Evolutionary conservation across 1,140 invertebrate species (phyloP).

Genomic region (Sycophaga agraensis): DNA sequence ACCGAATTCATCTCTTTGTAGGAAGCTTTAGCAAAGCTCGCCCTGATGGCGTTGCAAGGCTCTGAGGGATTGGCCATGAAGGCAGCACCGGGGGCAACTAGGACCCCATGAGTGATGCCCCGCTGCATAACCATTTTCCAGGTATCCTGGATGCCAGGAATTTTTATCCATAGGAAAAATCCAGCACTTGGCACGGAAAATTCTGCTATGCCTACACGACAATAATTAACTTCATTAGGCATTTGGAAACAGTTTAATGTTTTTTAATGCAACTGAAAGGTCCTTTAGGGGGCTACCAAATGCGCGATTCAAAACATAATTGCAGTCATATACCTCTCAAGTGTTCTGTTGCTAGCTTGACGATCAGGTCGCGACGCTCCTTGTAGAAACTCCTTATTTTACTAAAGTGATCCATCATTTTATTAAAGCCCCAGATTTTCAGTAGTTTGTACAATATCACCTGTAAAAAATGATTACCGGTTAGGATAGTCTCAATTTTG

Average conservation of each 20-base stretch:
- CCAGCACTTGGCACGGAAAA: constrained; percentile 70
- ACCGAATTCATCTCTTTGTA: constrained; percentile 65
- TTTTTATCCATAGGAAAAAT: constrained; percentile 78
- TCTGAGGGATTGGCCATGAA: constrained; percentile 64
- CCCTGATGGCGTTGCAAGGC: constrained; percentile 67
- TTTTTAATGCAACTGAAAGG: too few relatives aligned
- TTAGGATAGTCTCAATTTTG: too few relatives aligned
- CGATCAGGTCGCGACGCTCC: constrained; percentile 65
- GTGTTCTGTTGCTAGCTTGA: constrained; percentile 64
- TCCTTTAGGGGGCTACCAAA: too few relatives aligned
- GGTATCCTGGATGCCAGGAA: constrained; percentile 68
- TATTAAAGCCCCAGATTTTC: constrained; percentile 63
- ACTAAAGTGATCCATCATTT: constrained; percentile 64
- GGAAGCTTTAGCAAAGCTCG: constrained; percentile 68
- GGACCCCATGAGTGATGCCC: constrained; percentile 62
- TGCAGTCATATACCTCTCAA: constrained; percentile 60
- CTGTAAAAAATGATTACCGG: constrained; percentile 55
- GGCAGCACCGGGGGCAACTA: constrained; percentile 70
- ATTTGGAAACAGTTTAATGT: neutral
- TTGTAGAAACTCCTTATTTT: constrained; percentile 67
- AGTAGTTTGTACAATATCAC: constrained; percentile 67
- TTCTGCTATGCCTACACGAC: constrained; percentile 62
- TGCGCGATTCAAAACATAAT: too few relatives aligned
- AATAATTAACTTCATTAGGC: neutral
- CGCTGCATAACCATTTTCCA: constrained; percentile 71